Conservation (phyloP, 2,797 vertebrate species). For the Sebastes iracundus region DNA sequence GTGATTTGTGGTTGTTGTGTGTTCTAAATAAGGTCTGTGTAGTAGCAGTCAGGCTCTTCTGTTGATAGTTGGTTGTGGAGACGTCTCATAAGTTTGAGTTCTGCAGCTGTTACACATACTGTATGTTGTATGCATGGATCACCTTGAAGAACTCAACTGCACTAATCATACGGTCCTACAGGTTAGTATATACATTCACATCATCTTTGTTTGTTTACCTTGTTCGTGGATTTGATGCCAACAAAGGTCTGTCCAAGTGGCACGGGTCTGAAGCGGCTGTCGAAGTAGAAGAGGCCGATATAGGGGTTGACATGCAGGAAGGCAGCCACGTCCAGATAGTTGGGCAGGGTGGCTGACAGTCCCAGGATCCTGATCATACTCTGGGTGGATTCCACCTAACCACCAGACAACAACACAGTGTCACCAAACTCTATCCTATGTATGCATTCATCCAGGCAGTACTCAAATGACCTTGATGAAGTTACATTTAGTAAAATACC, state of each 20-base stretch:
- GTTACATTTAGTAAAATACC: neutral
- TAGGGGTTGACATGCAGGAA: slow-evolving; percentile 97
- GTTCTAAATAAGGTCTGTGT: neutral
- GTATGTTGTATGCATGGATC: neutral
- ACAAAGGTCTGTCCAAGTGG: slow-evolving; percentile 96
- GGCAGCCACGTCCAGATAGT: slow-evolving; percentile 94
- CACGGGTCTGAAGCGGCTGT: slow-evolving; percentile 95
- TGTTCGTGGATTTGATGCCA: slow-evolving; percentile 93
- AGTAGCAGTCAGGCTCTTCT: neutral
- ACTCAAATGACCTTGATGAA: neutral
- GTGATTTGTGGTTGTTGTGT: neutral
- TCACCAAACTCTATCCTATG: neutral
- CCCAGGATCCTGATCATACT: slow-evolving; percentile 99
- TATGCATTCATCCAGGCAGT: neutral
- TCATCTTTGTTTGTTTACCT: slow-evolving; percentile 79
- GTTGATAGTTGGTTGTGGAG: neutral
- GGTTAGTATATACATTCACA: neutral
- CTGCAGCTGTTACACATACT: neutral
- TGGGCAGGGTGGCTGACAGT: slow-evolving; percentile 96
- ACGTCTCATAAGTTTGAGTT: neutral
- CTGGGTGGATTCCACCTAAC: slow-evolving; percentile 96
- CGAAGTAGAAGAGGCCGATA: slow-evolving; percentile 97
- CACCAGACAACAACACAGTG: slow-evolving; percentile 8
- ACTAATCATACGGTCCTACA: neutral
- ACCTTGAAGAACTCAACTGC: neutral